Percentiles rank a stretch among this genome's conserved stretches.
These are phyloP conservation scores for Zygaena filipendulae DNA, from an alignment of 2,888 invertebrate species.

Conservation along the genomic window DNA sequence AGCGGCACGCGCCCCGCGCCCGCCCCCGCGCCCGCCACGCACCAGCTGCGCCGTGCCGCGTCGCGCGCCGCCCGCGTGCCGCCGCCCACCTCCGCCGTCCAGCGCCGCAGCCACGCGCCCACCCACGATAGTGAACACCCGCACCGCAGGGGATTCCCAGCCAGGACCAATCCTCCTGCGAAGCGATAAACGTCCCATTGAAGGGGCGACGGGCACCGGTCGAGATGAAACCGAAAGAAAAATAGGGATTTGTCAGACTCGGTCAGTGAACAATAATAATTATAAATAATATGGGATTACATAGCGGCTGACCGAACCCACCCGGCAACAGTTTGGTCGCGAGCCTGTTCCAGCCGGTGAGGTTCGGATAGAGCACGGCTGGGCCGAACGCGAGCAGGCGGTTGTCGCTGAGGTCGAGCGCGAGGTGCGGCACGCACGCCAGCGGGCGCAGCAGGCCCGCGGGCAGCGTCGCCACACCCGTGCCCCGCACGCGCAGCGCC, in stretches of 20 bases:
- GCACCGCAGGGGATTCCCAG: constrained; percentile 83
- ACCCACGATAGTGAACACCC: constrained; percentile 88
- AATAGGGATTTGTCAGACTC: no score
- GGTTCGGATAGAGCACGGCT: constrained; percentile 82
- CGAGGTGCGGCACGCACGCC: constrained; percentile 77
- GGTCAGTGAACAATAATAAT: no score
- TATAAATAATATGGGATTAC: no score
- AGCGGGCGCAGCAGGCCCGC: constrained; percentile 76
- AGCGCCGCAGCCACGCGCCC: constrained; percentile 86
- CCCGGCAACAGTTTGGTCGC: constrained; percentile 84
- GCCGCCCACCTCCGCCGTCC: constrained; percentile 85
- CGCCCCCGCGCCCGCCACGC: constrained; percentile 29
- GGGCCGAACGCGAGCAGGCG: constrained; percentile 76
- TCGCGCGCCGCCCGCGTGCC: constrained; percentile 40
- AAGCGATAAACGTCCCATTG: no score
- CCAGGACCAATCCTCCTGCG: constrained; percentile 80
- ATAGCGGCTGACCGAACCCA: no score
- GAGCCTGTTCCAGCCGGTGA: constrained; percentile 82
- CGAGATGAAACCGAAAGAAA: no score
- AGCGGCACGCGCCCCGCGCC: constrained; percentile 69
- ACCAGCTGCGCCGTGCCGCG: constrained; percentile 24
- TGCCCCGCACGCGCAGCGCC: constrained; percentile 74
- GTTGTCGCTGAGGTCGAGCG: constrained; percentile 82
- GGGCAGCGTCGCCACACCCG: constrained; percentile 77
- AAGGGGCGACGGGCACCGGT: no score